phyloP scores from a whole-genome alignment of 1,140 invertebrate genomes.

The Listronotus bonariensis region DNA sequence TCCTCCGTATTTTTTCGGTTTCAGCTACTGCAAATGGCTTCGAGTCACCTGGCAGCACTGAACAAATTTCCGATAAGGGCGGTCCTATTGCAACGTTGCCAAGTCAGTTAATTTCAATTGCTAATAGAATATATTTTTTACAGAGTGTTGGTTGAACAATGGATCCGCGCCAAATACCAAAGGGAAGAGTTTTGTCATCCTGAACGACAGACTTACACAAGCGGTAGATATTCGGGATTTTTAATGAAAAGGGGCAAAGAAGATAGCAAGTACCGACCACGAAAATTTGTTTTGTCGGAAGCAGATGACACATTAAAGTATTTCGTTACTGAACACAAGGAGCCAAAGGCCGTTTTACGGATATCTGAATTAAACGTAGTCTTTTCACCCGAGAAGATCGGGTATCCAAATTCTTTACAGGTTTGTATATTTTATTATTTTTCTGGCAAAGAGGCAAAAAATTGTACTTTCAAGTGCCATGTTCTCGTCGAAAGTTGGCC shows the following conservation, averaged over 20 bases:
- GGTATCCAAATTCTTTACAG: constrained; percentile 28
- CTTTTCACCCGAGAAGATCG: constrained; percentile 82
- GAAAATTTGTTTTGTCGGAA: constrained; percentile 83
- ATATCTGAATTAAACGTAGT: constrained; percentile 84
- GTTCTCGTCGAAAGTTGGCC: too few species aligned
- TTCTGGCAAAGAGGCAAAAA: too few species aligned
- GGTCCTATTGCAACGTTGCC: too few species aligned
- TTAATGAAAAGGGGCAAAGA: constrained; percentile 89
- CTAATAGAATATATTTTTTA: too few species aligned
- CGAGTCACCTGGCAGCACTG: too few species aligned
- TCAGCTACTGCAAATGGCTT: too few species aligned
- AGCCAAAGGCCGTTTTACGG: constrained; percentile 81
- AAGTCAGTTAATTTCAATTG: too few species aligned
- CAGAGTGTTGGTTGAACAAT: constrained; percentile 87
- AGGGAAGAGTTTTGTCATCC: constrained; percentile 84
- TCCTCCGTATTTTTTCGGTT: too few species aligned
- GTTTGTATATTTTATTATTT: constrained; percentile 9
- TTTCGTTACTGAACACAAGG: constrained; percentile 82
- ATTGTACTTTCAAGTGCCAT: too few species aligned
- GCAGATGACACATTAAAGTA: constrained; percentile 82
- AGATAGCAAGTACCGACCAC: constrained; percentile 69
- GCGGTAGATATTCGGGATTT: constrained; percentile 80
- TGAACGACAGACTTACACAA: constrained; percentile 76
- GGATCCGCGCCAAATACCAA: constrained; percentile 90
- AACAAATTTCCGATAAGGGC: too few species aligned